These are phyloP conservation scores for Adela reaumurella DNA, from an alignment of 2,888 invertebrate genomes.

Conservation along the genomic window DNA sequence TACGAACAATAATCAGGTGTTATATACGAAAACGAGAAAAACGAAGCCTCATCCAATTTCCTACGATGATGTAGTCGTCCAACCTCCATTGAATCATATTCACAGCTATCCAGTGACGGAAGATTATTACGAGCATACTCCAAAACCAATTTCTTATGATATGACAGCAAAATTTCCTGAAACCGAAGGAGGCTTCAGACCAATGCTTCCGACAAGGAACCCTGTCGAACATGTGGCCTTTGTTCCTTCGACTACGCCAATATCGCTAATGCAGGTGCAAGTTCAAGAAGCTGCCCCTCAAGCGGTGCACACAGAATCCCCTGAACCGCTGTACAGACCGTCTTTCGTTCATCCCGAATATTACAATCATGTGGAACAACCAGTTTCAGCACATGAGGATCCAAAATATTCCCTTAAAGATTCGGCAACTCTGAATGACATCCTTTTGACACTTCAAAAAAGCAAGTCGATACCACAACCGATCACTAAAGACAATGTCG, in stretches of 20 bases:
- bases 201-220: slow-evolving; percentile 21
- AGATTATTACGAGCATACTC: slow-evolving; percentile 30
- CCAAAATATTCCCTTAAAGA: slow-evolving; percentile 15
- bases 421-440: slow-evolving; percentile 37
- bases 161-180: slow-evolving; percentile 20
- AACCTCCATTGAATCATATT: slow-evolving; percentile 20
- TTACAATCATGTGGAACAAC: slow-evolving; percentile 28
- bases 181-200: slow-evolving; percentile 38
- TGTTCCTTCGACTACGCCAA: slow-evolving; percentile 18
- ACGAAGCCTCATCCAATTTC: slow-evolving; percentile 24
- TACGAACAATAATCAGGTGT: slow-evolving; percentile 25
- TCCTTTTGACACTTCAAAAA: slow-evolving; percentile 69
- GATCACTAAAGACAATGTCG: slow-evolving; percentile 72
- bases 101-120: slow-evolving; percentile 23
- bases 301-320: slow-evolving; percentile 17
- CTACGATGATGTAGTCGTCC: slow-evolving; percentile 24
- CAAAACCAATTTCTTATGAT: slow-evolving; percentile 17
- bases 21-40: slow-evolving; percentile 30
- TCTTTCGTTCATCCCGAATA: slow-evolving; percentile 23
- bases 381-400: slow-evolving; percentile 17
- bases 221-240: slow-evolving; percentile 21
- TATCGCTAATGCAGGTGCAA: slow-evolving; percentile 11
- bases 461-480: slow-evolving; percentile 74
- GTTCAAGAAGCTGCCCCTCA: slow-evolving; percentile 20
- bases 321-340: slow-evolving; percentile 13